These are phyloP conservation scores for Empis stercorea DNA, from an alignment of 2,888 invertebrate genomes.

Conservation along the genomic window DNA sequence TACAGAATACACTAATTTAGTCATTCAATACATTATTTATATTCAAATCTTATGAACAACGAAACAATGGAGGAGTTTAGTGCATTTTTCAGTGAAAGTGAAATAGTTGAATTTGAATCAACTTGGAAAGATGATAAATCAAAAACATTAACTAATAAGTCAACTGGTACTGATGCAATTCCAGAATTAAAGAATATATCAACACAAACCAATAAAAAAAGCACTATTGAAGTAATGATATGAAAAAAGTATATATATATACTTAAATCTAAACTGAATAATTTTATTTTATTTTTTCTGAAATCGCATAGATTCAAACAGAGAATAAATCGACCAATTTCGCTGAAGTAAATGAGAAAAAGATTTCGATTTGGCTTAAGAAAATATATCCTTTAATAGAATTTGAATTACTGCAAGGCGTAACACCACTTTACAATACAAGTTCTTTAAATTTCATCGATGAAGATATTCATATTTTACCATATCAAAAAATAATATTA, in stretches of 20 bases:
- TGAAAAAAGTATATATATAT: background rate
- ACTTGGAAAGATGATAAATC: slow-evolving; percentile 33
- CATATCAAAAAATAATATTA: slow-evolving; percentile 27
- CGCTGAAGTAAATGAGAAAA: slow-evolving; percentile 31
- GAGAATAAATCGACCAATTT: slow-evolving; percentile 14
- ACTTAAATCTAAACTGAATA: background rate
- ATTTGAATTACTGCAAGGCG: slow-evolving; percentile 35
- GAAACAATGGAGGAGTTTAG: slow-evolving; percentile 36
- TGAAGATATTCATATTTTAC: slow-evolving; percentile 20
- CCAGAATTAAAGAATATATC: slow-evolving; percentile 16
- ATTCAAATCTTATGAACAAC: too few relatives aligned
- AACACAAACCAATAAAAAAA: slow-evolving; percentile 20
- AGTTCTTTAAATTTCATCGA: background rate
- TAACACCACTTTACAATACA: slow-evolving; percentile 21
- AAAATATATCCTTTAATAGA: slow-evolving; percentile 38
- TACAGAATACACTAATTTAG: too few relatives aligned
- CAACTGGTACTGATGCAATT: slow-evolving; percentile 25
- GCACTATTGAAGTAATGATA: slow-evolving; percentile 16
- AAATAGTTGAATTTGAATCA: slow-evolving; percentile 39
- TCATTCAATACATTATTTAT: too few relatives aligned
- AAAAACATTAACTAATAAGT: slow-evolving; percentile 25
- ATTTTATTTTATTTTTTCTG: slow-evolving; percentile 8
- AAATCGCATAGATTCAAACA: slow-evolving; percentile 39
- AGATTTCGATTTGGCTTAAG: slow-evolving; percentile 37
- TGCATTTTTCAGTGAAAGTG: slow-evolving; percentile 35